Conservation (phyloP, 2,888 invertebrate species). For the Drosophila gaucha region DNA sequence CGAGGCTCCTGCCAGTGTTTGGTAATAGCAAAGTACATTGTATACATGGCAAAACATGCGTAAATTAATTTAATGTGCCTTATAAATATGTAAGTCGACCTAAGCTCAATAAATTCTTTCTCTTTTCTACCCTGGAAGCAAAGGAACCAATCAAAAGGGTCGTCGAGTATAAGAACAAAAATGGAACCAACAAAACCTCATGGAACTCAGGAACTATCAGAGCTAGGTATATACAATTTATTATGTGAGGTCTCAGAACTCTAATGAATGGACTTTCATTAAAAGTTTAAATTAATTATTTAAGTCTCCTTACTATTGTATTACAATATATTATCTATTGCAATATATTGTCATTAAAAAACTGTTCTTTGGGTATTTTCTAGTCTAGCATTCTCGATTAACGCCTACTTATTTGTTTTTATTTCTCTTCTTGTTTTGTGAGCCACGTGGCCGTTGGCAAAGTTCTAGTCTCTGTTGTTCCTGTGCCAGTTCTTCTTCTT, state of each 20-base stretch:
- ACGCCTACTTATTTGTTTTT: conserved; percentile 16
- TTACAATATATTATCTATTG: too few relatives aligned
- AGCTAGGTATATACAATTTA: not conserved
- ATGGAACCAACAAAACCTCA: not conserved
- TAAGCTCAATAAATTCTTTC: conserved; percentile 68
- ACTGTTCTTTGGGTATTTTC: conserved; percentile 5
- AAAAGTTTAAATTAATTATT: too few relatives aligned
- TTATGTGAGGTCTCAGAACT: not conserved
- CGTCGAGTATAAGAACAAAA: not conserved
- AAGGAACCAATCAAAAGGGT: not conserved
- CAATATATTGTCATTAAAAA: too few relatives aligned
- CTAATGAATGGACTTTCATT: too few relatives aligned
- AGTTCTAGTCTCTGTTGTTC: conserved; percentile 40
- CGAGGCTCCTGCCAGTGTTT: conserved; percentile 10
- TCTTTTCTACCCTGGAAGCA: conserved; percentile 38
- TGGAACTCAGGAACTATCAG: not conserved
- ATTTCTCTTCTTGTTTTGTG: conserved; percentile 47
- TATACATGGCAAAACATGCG: conserved; percentile 69
- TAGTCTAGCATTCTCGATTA: conserved; percentile 8
- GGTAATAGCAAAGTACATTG: conserved; percentile 43
- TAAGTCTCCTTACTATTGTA: too few relatives aligned
- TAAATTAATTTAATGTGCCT: conserved; percentile 80
- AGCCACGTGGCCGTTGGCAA: conserved; percentile 59
- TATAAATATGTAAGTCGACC: conserved; percentile 76
- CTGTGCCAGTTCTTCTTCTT: conserved; percentile 17